Conservation (phyloP, 2,113 vertebrate genomes). For the Petroica traversi region DNA sequence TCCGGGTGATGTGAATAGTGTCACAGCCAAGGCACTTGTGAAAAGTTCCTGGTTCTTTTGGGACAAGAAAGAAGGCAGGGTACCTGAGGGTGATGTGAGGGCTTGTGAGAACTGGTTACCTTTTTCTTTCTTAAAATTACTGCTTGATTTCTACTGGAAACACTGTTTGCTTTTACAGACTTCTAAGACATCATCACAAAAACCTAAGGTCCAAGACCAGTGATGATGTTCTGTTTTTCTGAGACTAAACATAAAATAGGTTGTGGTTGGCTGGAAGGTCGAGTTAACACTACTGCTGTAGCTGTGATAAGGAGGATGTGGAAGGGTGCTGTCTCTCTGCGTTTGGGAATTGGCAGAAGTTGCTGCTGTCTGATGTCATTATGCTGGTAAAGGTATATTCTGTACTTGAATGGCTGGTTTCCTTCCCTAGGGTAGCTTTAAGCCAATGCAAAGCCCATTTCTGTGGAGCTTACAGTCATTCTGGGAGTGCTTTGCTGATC, state of each 20-base stretch:
- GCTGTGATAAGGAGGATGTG: background rate
- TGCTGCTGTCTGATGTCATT: background rate
- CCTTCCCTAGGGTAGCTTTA: background rate
- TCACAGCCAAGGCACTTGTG: background rate
- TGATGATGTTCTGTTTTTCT: background rate
- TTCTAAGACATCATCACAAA: background rate
- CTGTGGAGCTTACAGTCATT: background rate
- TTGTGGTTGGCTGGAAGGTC: background rate
- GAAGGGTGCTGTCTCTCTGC: background rate
- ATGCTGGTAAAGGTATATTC: background rate
- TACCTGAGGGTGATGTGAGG: background rate
- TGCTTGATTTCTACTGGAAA: background rate
- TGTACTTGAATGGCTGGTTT: background rate
- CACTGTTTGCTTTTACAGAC: background rate
- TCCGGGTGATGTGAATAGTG: background rate
- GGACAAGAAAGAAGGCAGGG: background rate
- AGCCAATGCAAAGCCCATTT: background rate
- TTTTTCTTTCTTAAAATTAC: background rate
- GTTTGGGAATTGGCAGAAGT: background rate
- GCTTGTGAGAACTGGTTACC: background rate
- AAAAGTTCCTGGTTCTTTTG: background rate
- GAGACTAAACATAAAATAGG: background rate
- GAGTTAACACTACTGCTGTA: background rate
- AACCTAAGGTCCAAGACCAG: background rate
- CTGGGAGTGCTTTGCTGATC: constrained; percentile 2